These are phyloP conservation scores for Pandemis corylana DNA, from an alignment of 2,888 invertebrate species.

Conservation along the genomic window DNA sequence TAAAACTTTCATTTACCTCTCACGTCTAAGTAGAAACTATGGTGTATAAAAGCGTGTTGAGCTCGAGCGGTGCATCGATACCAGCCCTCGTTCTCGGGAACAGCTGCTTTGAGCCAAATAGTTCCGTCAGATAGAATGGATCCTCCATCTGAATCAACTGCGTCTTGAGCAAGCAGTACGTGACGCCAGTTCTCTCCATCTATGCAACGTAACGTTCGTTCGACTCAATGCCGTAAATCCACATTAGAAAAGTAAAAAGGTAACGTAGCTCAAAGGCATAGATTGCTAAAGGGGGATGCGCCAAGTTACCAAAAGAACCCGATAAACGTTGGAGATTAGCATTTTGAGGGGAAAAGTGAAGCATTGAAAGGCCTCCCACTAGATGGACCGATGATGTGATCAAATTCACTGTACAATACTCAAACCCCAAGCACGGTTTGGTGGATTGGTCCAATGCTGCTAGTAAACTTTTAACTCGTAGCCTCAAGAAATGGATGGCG, in stretches of 20 bases:
- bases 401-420: background rate
- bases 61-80: conserved; percentile 92
- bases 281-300: background rate
- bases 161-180: conserved; percentile 77
- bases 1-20: conserved; percentile 59
- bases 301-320: background rate
- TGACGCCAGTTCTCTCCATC: conserved; percentile 81
- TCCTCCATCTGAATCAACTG: conserved; percentile 79
- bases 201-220: conserved; percentile 45
- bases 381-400: background rate
- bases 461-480: too few species aligned
- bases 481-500: too few species aligned
- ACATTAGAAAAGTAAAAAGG: too few species aligned
- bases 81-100: conserved; percentile 92
- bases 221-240: background rate
- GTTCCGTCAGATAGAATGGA: conserved; percentile 89
- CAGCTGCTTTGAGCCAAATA: conserved; percentile 88
- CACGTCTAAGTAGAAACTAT: conserved; percentile 76
- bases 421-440: too few species aligned
- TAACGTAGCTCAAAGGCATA: too few species aligned
- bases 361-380: background rate
- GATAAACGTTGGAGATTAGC: too few species aligned
- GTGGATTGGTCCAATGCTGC: too few species aligned
- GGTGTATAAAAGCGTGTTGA: conserved; percentile 75
- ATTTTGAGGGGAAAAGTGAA: background rate